Percentiles rank a stretch among this genome's conserved stretches.
Conservation (phyloP, 2,888 invertebrate genomes). For the Nysson spinosus region DNA sequence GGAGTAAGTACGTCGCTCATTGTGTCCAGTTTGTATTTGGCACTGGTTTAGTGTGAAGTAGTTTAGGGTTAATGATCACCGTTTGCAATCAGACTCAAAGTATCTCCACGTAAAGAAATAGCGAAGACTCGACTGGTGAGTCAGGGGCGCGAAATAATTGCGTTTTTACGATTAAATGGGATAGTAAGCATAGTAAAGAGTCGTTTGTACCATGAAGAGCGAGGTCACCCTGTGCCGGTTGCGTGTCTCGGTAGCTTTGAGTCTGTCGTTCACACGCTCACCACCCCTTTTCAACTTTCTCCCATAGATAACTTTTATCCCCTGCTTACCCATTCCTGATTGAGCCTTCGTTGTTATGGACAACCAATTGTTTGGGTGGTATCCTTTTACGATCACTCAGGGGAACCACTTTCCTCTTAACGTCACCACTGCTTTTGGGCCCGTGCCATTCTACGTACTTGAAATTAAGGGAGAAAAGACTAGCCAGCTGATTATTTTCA, state of each 20-base stretch:
- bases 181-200: constrained; percentile 62
- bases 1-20: too few species aligned
- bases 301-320: constrained; percentile 71
- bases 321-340: constrained; percentile 68
- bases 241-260: constrained; percentile 70
- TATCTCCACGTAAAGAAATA: too few species aligned
- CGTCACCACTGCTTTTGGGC: background rate
- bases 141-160: too few species aligned
- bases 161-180: too few species aligned
- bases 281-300: constrained; percentile 55
- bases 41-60: too few species aligned
- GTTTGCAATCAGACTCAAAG: too few species aligned
- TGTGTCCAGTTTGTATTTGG: too few species aligned
- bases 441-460: too few species aligned
- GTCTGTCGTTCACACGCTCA: constrained; percentile 70
- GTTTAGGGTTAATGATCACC: too few species aligned
- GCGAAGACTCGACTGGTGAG: too few species aligned
- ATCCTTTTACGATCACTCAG: constrained; percentile 11
- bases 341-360: constrained; percentile 66
- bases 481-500: too few species aligned
- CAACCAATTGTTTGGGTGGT: constrained; percentile 51
- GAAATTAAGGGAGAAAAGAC: too few species aligned
- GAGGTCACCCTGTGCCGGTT: constrained; percentile 69
- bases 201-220: constrained; percentile 75
- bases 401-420: constrained; percentile 20